A percentile compares a stretch with the other conserved stretches of the same genome.
Evolutionary conservation across 1,140 invertebrate genomes (phyloP).

Genomic region (Camponotus floridanus): DNA sequence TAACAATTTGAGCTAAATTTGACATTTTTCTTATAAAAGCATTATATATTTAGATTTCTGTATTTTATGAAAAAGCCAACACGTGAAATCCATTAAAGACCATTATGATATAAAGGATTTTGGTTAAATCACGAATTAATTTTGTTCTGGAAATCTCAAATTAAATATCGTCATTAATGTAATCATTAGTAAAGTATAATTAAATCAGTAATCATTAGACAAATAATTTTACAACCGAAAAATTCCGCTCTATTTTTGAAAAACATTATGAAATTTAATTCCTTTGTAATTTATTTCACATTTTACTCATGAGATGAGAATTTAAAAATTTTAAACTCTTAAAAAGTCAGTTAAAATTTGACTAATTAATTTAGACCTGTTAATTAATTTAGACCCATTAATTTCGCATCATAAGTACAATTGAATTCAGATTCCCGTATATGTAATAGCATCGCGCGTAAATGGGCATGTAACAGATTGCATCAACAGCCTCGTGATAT

Average conservation of each 20-base stretch:
- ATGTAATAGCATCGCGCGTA: background rate
- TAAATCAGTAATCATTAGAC: no score
- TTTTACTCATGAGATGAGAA: background rate
- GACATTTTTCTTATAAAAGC: background rate
- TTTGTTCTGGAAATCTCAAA: background rate
- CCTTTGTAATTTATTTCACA: background rate
- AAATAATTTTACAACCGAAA: no score
- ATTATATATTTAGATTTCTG: background rate
- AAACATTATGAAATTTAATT: background rate
- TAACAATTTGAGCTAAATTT: background rate
- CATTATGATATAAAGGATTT: constrained; percentile 5
- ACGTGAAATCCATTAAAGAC: background rate
- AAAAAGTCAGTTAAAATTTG: background rate
- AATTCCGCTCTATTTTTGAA: background rate
- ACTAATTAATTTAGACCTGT: background rate
- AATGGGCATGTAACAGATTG: constrained; percentile 1
- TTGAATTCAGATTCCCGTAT: background rate
- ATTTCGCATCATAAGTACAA: background rate
- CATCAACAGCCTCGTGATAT: constrained; percentile 60
- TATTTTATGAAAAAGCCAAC: background rate
- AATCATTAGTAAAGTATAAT: no score
- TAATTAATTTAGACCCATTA: background rate
- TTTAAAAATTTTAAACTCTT: background rate
- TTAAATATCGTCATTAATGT: no score
- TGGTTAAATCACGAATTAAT: background rate